phyloP scores from a whole-genome alignment of 2,797 vertebrate species.

The Manis javanica region DNA sequence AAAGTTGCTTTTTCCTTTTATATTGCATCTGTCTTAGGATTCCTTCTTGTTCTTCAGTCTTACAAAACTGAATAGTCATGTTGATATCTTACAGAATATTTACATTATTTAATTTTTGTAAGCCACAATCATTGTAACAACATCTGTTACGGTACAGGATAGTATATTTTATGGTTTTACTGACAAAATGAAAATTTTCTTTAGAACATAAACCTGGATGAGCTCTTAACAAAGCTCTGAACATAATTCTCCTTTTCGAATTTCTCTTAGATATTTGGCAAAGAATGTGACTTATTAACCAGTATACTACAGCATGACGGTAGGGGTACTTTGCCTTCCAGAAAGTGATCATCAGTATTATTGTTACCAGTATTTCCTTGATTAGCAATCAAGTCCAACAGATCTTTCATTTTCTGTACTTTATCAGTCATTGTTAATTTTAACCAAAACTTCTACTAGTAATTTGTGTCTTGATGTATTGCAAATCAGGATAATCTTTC shows the following conservation, averaged over 20 bases:
- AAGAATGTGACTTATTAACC: not conserved
- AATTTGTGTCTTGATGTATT: conserved; percentile 10
- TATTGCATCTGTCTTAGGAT: conserved; percentile 17
- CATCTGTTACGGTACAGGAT: not conserved
- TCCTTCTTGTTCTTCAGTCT: not conserved
- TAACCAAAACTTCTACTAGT: not conserved
- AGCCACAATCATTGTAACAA: not conserved
- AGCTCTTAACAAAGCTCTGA: not conserved
- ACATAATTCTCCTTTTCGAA: not conserved
- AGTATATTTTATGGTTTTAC: not conserved
- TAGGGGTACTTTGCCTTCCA: not conserved
- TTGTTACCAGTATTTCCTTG: not conserved
- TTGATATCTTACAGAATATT: not conserved
- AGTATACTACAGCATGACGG: not conserved
- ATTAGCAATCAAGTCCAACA: not conserved
- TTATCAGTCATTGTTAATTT: not conserved
- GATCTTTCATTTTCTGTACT: not conserved
- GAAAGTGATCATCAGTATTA: not conserved
- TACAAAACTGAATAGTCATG: not conserved
- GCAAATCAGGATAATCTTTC: not conserved
- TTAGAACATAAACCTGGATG: not conserved
- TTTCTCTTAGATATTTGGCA: not conserved
- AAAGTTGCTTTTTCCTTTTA: conserved; percentile 38
- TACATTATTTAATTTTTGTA: not conserved
- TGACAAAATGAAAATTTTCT: not conserved